Evolutionary conservation across 2,797 vertebrate genomes (phyloP).

Genomic region (Liasis olivaceus): DNA sequence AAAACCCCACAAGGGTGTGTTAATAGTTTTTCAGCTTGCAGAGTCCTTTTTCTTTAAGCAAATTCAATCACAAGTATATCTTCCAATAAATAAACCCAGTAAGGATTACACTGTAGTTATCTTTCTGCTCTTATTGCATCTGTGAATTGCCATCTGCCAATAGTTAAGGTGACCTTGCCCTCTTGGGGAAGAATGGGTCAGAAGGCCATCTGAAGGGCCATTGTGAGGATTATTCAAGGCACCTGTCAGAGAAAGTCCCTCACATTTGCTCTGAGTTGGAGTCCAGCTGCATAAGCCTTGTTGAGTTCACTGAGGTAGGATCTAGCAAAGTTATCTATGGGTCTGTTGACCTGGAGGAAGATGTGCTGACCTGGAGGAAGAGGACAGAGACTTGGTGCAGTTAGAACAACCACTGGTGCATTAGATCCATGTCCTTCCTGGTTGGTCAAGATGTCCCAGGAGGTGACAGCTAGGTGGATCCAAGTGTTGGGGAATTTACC

Average conservation of each 20-base stretch:
- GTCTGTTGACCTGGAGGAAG: too few relatives aligned
- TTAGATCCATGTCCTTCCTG: neutral
- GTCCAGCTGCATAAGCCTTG: neutral
- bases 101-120: neutral
- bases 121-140: neutral
- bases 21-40: slow-evolving; percentile 16
- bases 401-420: neutral
- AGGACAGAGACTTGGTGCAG: neutral
- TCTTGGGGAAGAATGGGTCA: neutral
- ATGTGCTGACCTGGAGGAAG: neutral
- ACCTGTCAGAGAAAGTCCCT: neutral
- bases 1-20: neutral
- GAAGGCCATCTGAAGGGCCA: neutral
- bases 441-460: neutral
- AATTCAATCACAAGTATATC: neutral
- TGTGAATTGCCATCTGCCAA: neutral
- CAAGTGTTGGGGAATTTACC: neutral
- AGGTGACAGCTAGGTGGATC: neutral
- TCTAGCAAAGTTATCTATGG: neutral
- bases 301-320: neutral
- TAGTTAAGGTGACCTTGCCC: neutral
- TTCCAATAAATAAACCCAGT: slow-evolving; percentile 15
- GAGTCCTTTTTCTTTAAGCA: neutral
- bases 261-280: neutral
- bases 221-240: neutral